These are phyloP conservation scores for Linnaemya vulpina DNA, from an alignment of 2,888 invertebrate genomes.

Conservation along the genomic window DNA sequence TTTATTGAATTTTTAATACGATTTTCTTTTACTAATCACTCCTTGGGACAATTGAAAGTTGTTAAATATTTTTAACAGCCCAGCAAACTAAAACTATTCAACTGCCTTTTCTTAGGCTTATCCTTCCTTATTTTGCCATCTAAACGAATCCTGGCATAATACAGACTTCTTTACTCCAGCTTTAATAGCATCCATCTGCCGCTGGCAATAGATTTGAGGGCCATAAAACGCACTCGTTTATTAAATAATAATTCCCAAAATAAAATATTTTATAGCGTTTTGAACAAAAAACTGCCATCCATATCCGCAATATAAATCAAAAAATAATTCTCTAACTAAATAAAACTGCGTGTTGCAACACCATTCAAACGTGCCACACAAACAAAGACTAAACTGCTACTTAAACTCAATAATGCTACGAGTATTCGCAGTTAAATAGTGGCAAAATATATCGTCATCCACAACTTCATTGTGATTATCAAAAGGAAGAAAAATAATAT, in stretches of 20 bases:
- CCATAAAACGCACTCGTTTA: not conserved
- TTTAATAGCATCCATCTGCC: slow-evolving; percentile 17
- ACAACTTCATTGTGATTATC: not conserved
- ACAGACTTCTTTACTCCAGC: not conserved
- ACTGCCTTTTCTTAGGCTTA: not conserved
- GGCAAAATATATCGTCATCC: slow-evolving; percentile 53
- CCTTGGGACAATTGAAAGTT: too few relatives aligned
- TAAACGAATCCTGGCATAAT: not conserved
- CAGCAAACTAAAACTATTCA: too few relatives aligned
- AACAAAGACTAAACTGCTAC: slow-evolving; percentile 47
- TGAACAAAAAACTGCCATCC: slow-evolving; percentile 73
- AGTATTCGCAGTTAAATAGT: slow-evolving; percentile 62
- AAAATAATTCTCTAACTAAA: slow-evolving; percentile 57
- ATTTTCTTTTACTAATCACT: too few relatives aligned
- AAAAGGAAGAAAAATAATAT: slow-evolving; percentile 17
- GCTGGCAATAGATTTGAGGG: not conserved
- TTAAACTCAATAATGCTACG: slow-evolving; percentile 67
- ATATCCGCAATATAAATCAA: slow-evolving; percentile 81
- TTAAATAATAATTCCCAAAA: slow-evolving; percentile 17
- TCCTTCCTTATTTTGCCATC: not conserved
- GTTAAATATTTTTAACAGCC: too few relatives aligned
- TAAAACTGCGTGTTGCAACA: slow-evolving; percentile 61
- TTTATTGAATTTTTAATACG: too few relatives aligned
- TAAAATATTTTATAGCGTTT: slow-evolving; percentile 65
- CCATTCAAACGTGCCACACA: slow-evolving; percentile 46